Percentiles rank a stretch among this genome's conserved stretches.
These are phyloP conservation scores for Orthosia cruda DNA, from an alignment of 2,888 invertebrate genomes.

Conservation along the genomic window DNA sequence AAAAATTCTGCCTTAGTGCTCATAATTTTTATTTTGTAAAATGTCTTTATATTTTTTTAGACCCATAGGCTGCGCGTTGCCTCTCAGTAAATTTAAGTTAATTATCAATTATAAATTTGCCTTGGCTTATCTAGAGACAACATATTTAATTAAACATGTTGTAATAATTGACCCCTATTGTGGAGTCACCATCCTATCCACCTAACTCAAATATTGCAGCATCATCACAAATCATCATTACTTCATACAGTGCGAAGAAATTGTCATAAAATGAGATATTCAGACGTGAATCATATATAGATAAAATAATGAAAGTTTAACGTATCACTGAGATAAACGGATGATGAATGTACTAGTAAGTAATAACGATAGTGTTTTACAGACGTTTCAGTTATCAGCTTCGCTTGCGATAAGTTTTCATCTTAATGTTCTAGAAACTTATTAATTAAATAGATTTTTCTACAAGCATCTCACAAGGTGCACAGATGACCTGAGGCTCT, in stretches of 20 bases:
- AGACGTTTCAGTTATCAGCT: background rate
- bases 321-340: constrained; percentile 4
- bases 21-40: background rate
- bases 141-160: constrained; percentile 1
- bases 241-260: constrained; percentile 7
- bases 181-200: background rate
- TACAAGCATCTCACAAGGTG: too few relatives aligned
- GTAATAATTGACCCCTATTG: background rate
- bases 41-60: background rate
- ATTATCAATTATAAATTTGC: background rate
- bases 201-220: constrained; percentile 5
- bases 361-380: background rate
- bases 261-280: constrained; percentile 6
- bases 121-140: background rate
- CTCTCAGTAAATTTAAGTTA: too few relatives aligned
- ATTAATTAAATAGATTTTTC: background rate
- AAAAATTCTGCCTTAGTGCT: background rate
- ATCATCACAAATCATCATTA: constrained; percentile 43
- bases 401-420: background rate
- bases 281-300: constrained; percentile 29
- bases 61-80: too few relatives aligned
- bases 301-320: constrained; percentile 2
- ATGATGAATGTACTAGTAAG: constrained; percentile 1
- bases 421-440: constrained; percentile 19
- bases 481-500: too few relatives aligned